These are phyloP conservation scores for Brachylomia viminalis DNA, from an alignment of 2,888 invertebrate genomes.

Conservation along the genomic window DNA sequence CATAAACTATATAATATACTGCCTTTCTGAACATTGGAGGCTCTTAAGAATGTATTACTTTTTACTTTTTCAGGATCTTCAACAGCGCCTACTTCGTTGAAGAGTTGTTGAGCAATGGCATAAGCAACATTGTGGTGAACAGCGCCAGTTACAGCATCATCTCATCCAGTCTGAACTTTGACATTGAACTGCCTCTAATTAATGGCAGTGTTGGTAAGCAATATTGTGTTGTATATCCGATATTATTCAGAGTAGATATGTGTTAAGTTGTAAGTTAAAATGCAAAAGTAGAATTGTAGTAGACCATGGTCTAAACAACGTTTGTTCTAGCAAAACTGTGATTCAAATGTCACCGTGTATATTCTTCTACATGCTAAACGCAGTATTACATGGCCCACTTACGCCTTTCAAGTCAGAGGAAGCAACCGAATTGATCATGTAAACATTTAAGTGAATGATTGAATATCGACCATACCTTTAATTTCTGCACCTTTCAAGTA, in stretches of 20 bases:
- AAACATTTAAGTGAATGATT: background rate
- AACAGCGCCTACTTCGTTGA: constrained; percentile 59
- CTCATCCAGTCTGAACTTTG: constrained; percentile 70
- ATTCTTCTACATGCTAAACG: background rate
- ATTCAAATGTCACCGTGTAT: no score
- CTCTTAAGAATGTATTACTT: no score
- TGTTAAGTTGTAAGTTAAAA: background rate
- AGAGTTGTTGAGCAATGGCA: constrained; percentile 69
- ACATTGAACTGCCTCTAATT: constrained; percentile 77
- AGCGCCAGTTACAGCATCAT: constrained; percentile 70
- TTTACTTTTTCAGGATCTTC: constrained; percentile 69
- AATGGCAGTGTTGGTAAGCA: constrained; percentile 72
- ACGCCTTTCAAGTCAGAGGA: background rate
- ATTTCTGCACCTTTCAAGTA: background rate
- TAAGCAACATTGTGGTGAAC: constrained; percentile 80
- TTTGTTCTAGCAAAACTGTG: no score
- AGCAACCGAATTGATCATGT: background rate
- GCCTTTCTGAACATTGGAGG: background rate
- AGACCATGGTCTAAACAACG: no score
- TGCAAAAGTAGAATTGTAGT: no score
- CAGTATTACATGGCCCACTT: background rate
- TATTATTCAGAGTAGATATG: background rate
- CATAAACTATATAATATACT: background rate
- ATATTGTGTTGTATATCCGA: background rate
- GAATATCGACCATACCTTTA: background rate